Base-by-base conservation (phyloP, 2,888 invertebrate genomes). In the Brachycybe producta region DNA sequence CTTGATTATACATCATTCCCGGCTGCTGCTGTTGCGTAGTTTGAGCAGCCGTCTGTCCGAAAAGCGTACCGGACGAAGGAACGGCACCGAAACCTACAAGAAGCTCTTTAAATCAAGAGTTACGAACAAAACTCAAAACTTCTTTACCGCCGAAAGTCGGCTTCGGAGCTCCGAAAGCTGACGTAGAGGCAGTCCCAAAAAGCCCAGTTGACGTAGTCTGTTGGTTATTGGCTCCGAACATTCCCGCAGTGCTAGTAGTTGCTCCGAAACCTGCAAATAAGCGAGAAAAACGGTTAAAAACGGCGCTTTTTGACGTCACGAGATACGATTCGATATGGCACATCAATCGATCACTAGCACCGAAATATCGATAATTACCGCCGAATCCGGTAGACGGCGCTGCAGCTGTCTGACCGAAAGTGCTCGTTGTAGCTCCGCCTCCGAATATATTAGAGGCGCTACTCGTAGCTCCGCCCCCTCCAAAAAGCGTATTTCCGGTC, bases 381-480 rank as follows among this genome's bases (percentile, higher is more conserved):
- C 58, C 58, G 54, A 60, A 60, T 7, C 57, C 55, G 26, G 56
- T 53, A 26, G 48, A 54, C 13, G 59, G 53, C 3, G 57, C 53
- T 15, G 55, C 49, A 26, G 56, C 54, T 23, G 58, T 52, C 67
- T 57, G 50, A 8, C 59, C 59, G 54, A 57, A 58, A 21, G 53
- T 65, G 52, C 73, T 73, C 32, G 73, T 65, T 7, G 73, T 65
- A 40, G 65, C 65, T 54, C 52, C 24, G 11, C 41, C 45, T 5
- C 75, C 76, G 65, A 80, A 80, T 49, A 79, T 65, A 13, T 76
- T 70, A 28, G 72, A 67, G n/a, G 58, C 57, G 17, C 72, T 60
- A 0, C 71, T 66, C 52, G 62, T 26, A 69, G 63, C 65, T 5
- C 78, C 78, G 60, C 82, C 81, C 2, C 80, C 70, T n/a, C 74